These are phyloP conservation scores for Trichomalopsis sarcophagae DNA, from an alignment of 1,140 invertebrate genomes.

Conservation along the genomic window DNA sequence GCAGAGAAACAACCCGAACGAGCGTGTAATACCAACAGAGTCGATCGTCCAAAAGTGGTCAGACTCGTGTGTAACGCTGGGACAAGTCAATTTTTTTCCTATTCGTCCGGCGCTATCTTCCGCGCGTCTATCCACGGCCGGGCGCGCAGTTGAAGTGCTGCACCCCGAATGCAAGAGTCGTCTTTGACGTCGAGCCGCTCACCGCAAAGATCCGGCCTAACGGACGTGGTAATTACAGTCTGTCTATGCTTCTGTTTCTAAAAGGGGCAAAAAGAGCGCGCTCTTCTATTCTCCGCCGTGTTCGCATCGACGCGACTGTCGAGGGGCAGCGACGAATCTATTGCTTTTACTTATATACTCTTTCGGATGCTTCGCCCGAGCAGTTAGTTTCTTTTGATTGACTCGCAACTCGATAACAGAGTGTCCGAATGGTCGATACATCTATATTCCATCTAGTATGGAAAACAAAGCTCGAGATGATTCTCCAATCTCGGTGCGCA, in stretches of 20 bases:
- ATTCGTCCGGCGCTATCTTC: background rate
- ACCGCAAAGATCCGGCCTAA: conserved; percentile 63
- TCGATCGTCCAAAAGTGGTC: conserved; percentile 25
- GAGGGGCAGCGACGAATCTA: background rate
- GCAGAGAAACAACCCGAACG: conserved; percentile 6
- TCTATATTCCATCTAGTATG: background rate
- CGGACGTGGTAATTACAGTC: conserved; percentile 66
- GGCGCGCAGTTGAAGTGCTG: conserved; percentile 18
- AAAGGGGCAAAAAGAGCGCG: background rate
- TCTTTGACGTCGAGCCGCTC: conserved; percentile 49
- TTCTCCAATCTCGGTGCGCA: conserved; percentile 41
- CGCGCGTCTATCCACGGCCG: background rate
- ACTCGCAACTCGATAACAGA: background rate
- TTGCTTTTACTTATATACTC: background rate
- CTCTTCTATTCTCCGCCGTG: background rate
- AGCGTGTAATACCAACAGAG: conserved; percentile 20
- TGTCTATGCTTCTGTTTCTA: conserved; percentile 30
- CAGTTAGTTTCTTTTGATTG: background rate
- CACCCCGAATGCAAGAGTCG: conserved; percentile 14
- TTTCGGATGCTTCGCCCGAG: background rate
- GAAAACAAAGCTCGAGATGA: background rate
- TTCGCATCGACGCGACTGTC: background rate
- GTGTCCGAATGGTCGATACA: background rate
- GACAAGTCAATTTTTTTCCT: conserved; percentile 36
- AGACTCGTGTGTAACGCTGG: conserved; percentile 14